Conservation (phyloP, 2,888 invertebrate species). For the Conops quadrifasciatus region DNA sequence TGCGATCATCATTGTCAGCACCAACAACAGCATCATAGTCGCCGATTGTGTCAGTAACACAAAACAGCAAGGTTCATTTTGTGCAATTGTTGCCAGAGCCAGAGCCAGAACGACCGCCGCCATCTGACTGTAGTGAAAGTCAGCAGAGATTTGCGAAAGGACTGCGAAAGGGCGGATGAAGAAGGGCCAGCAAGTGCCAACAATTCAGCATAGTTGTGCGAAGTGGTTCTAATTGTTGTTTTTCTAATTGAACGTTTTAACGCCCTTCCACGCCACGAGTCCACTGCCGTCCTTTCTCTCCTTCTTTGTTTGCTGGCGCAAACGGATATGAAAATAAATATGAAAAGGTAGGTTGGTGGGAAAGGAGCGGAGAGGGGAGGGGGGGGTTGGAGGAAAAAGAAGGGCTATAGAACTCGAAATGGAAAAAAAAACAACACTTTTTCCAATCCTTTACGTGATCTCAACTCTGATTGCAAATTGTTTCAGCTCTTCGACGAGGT, state of each 20-base stretch:
- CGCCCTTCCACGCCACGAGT: no score
- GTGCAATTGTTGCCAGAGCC: conserved; percentile 21
- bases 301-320: conserved; percentile 29
- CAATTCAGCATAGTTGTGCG: conserved; percentile 28
- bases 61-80: conserved; percentile 19
- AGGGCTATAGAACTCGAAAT: neutral
- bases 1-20: conserved; percentile 15
- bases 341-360: neutral
- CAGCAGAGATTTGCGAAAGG: neutral
- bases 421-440: neutral
- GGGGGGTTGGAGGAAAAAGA: neutral
- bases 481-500: conserved; percentile 19
- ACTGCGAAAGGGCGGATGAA: neutral
- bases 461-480: conserved; percentile 40
- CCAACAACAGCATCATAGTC: conserved; percentile 5
- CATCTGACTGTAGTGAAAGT: neutral
- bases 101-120: neutral
- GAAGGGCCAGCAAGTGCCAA: conserved; percentile 6
- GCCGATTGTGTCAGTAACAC: conserved; percentile 24
- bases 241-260: neutral
- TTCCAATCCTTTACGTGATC: conserved; percentile 53
- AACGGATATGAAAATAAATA: conserved; percentile 33
- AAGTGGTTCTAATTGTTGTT: conserved; percentile 13
- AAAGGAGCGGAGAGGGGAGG: neutral
- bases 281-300: conserved; percentile 14